These are phyloP conservation scores for Syrphus vitripennis DNA, from an alignment of 2,888 invertebrate genomes.

Conservation along the genomic window DNA sequence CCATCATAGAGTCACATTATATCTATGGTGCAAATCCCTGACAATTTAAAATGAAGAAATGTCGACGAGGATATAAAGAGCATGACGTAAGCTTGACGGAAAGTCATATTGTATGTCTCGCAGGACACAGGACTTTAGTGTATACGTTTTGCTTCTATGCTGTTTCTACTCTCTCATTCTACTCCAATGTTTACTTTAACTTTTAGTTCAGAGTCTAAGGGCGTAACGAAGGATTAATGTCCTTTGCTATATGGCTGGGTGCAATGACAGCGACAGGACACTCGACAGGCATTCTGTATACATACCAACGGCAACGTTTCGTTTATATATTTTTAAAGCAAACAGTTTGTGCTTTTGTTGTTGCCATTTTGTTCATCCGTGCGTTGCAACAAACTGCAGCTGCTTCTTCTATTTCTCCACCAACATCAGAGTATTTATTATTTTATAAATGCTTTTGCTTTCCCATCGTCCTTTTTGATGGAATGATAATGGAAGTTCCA, in stretches of 20 bases:
- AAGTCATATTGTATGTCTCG: constrained; percentile 49
- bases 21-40: constrained; percentile 39
- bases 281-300: constrained; percentile 25
- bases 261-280: constrained; percentile 39
- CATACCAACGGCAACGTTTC: neutral
- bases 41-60: constrained; percentile 67
- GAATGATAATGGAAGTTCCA: constrained; percentile 56
- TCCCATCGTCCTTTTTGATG: constrained; percentile 54
- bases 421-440: constrained; percentile 54
- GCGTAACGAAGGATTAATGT: constrained; percentile 30
- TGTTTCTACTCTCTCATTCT: neutral
- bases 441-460: constrained; percentile 62
- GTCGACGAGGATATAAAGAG: constrained; percentile 55
- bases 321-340: constrained; percentile 6
- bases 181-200: constrained; percentile 26
- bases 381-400: constrained; percentile 42
- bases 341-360: constrained; percentile 19
- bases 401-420: constrained; percentile 31
- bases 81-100: constrained; percentile 53
- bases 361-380: constrained; percentile 26
- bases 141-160: constrained; percentile 23
- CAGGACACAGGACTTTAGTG: constrained; percentile 10
- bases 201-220: constrained; percentile 12
- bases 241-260: constrained; percentile 33
- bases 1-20: constrained; percentile 16